These are phyloP conservation scores for Argyrosomus regius DNA, from an alignment of 2,797 vertebrate genomes.

Conservation along the genomic window DNA sequence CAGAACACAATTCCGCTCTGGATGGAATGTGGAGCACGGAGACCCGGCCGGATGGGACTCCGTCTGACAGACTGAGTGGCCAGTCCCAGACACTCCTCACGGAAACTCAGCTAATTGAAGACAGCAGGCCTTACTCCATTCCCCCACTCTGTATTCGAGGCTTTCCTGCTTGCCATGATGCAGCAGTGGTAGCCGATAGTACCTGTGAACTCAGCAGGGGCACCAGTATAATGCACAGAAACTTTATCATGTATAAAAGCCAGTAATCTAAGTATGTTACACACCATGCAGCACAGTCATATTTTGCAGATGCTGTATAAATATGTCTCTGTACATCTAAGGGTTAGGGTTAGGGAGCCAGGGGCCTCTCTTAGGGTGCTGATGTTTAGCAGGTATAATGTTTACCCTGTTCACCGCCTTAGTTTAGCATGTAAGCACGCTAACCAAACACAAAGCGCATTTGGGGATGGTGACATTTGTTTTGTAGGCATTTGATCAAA, in stretches of 20 bases:
- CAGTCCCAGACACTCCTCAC: slow-evolving; percentile 74
- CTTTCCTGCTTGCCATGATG: slow-evolving; percentile 51
- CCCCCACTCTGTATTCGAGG: slow-evolving; percentile 53
- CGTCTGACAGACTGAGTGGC: slow-evolving; percentile 70
- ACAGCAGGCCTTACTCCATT: slow-evolving; percentile 65
- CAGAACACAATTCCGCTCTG: slow-evolving; percentile 72
- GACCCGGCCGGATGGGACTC: slow-evolving; percentile 74
- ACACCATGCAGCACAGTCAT: not conserved
- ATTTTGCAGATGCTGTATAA: not conserved
- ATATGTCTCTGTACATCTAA: not conserved
- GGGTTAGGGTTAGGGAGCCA: too few species aligned
- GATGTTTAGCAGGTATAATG: not conserved
- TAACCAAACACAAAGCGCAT: not conserved
- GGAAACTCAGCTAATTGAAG: slow-evolving; percentile 81
- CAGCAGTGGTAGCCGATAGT: slow-evolving; percentile 27
- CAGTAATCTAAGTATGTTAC: not conserved
- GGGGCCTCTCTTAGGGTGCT: too few species aligned
- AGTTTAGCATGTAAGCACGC: too few species aligned
- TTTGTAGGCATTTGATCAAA: not conserved
- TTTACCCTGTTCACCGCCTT: too few species aligned
- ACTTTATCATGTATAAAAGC: not conserved
- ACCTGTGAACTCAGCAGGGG: slow-evolving; percentile 13
- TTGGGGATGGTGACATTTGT: not conserved
- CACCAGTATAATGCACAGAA: slow-evolving; percentile 1
- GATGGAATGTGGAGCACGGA: slow-evolving; percentile 78